phyloP scores from a whole-genome alignment of 1,140 invertebrate species.

The Scaptomyza pallida region DNA sequence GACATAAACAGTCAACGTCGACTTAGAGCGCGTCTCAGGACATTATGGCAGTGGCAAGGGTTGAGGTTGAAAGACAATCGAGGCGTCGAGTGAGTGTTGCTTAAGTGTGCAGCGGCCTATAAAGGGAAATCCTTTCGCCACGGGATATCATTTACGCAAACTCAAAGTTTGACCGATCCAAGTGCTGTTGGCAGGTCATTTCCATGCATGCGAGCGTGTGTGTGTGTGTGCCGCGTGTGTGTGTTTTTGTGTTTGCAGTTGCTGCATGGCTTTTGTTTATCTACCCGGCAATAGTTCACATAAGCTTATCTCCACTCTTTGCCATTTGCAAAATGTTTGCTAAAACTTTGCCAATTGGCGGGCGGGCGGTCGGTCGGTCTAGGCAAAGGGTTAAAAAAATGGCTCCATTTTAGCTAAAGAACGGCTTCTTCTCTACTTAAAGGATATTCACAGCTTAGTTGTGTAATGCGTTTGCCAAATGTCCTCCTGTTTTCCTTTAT shows the following conservation, averaged over 20 bases:
- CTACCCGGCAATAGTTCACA: constrained; percentile 81
- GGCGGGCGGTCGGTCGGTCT: constrained; percentile 18
- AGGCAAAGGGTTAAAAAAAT: constrained; percentile 64
- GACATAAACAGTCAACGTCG: constrained; percentile 46
- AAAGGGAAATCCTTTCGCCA: constrained; percentile 79
- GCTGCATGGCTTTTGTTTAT: constrained; percentile 64
- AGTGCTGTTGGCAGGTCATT: constrained; percentile 6
- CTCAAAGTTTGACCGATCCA: constrained; percentile 66
- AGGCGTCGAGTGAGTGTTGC: constrained; percentile 61
- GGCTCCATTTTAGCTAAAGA: constrained; percentile 16
- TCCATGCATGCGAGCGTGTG: neutral
- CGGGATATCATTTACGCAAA: constrained; percentile 81
- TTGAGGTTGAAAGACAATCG: constrained; percentile 54
- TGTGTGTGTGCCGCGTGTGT: constrained; percentile 10
- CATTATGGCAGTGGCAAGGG: constrained; percentile 40
- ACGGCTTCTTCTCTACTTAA: constrained; percentile 38
- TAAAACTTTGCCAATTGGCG: constrained; percentile 60
- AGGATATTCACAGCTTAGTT: constrained; percentile 78
- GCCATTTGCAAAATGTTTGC: constrained; percentile 63
- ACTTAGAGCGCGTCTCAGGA: constrained; percentile 21
- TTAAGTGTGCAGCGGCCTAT: constrained; percentile 74
- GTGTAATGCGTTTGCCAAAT: constrained; percentile 65
- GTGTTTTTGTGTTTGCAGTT: constrained; percentile 18
- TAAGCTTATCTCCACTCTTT: constrained; percentile 68
- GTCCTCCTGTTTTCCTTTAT: constrained; percentile 58